Evolutionary conservation across 2,888 invertebrate species (phyloP), one percentile per base, ranked within the genome.

Genomic region (Clostera curtula): DNA sequence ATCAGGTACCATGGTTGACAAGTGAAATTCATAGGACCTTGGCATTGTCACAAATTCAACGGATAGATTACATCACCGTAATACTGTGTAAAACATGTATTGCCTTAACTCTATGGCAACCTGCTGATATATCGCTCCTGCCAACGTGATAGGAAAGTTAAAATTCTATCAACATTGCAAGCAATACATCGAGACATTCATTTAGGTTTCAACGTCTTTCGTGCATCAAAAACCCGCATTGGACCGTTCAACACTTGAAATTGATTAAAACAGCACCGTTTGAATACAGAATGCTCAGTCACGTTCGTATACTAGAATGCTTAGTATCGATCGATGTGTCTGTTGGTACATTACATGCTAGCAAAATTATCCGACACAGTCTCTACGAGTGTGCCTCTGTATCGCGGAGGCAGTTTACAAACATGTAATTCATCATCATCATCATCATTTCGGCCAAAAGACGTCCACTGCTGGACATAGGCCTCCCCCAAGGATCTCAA

Each of bases 11-110:
- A 20, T n/a, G n/a, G 20, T 30, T 25, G 27, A 21, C 36, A 41
- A 62, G 61, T 66, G 64, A 69, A 70, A 69, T 56, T 57, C 37
- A 40, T 36, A 26, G 37, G 52, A 66, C 74, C 74, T 74, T 74
- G 74, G 73, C 75, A 67, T 67, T 74, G 73, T 58, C 51, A 55
- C 46, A 60, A 48, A 64, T 70, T 62, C 51, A 47, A 45, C 52
- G 51, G 41, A 38, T 49, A 40, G 28, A 50, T 75, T 72, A 68
- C 70, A 60, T 66, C 62, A 70, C 43, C 38, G 27, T 60, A 63
- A 60, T 46, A 40, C 35, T 22, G 36, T 40, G 38, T 56, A 37
- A 34, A 41, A 57, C 69, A 65, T 61, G 62, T 50, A 50, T 56
- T 56, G 45, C 42, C 59, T 70, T 68, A 67, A 66, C 64, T 65